A percentile compares a stretch with the other conserved stretches of the same genome.
Evolutionary conservation across 2,888 invertebrate genomes (phyloP).

Genomic region (Phyllotreta striolata): DNA sequence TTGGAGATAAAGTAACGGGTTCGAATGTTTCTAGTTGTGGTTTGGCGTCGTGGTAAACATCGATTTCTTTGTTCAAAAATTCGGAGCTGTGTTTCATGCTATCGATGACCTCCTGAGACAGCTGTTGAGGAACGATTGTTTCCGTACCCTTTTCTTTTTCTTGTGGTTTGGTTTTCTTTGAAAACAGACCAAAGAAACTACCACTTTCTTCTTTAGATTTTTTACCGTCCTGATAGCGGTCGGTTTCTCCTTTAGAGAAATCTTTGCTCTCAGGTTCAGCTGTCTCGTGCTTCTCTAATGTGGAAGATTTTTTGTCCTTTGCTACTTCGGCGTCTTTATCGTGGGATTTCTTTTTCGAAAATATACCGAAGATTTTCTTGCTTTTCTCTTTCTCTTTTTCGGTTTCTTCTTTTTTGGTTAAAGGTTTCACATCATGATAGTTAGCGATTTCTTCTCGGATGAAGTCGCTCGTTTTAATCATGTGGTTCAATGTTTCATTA

Average conservation of each 20-base stretch:
- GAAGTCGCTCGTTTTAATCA: constrained; percentile 47
- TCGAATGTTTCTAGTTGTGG: constrained; percentile 24
- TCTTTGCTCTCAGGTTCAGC: constrained; percentile 47
- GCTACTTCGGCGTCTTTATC: constrained; percentile 41
- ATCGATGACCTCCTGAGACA: constrained; percentile 32
- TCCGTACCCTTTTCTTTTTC: constrained; percentile 33
- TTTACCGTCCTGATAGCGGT: constrained; percentile 48
- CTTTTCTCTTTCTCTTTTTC: constrained; percentile 26
- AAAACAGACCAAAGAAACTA: constrained; percentile 50
- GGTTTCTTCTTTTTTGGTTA: constrained; percentile 17
- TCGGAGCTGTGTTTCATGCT: constrained; percentile 42
- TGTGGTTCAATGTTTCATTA: constrained; percentile 38
- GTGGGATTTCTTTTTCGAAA: constrained; percentile 49
- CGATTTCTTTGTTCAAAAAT: constrained; percentile 46
- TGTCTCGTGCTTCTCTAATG: constrained; percentile 19
- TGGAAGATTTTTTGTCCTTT: constrained; percentile 38
- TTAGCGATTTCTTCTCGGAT: constrained; percentile 47
- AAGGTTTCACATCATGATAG: constrained; percentile 44
- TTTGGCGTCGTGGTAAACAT: constrained; percentile 41
- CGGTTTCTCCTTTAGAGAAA: constrained; percentile 51
- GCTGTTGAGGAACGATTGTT: constrained; percentile 23
- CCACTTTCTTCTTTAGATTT: constrained; percentile 38
- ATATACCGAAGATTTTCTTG: constrained; percentile 48
- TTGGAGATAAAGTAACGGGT: constrained; percentile 20
- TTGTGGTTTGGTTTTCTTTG: constrained; percentile 50